Base-by-base conservation (phyloP, 2,797 vertebrate species). In the Spheniscus humboldti region DNA sequence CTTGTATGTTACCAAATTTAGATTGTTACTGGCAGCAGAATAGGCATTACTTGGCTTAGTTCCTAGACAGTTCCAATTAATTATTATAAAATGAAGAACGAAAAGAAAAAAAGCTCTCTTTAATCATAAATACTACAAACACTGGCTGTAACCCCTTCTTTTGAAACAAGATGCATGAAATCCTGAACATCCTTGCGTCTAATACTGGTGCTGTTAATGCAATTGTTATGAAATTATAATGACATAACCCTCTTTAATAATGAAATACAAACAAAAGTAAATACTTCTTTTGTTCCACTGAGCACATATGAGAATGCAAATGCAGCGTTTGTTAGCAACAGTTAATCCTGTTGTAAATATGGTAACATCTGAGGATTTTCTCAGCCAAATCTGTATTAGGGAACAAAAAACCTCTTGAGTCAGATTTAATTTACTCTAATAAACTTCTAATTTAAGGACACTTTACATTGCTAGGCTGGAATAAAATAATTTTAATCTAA, bases 41-140 rank as follows among this genome's bases (percentile, higher is more conserved):
- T 72, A 95, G 59, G 39, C 50, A 73, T 75, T 92, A 62, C 47
- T 96, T 97, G 91, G 62, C 76, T 69, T 55, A 89, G 55, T 95
- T 96, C 82, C 82, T 94, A 85, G 84, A 72, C 23, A 87, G 45
- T 96, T 89, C 48, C 71, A 97, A 77, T 89, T 97, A 94, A 96
- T 97, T 94, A 39, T 82, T 93, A 78, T 57, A 88, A 96, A 96
- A 92, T 74, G 28, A 93, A 95, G 35, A 96, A 62, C 16, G 16
- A 59, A 80, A 85, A 75, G 59, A 57, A 56, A 10, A 48, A 60
- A 20, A 18, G 14, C 31, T 78, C 13, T 66, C 10, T 80, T 84
- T 57, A 63, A 76, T 84, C 25, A 31, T 56, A 78, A 60, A 24
- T 81, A 24, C 37, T 86, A 50, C 33, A 83, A 47, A 28, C 53